These are phyloP conservation scores for Eupithecia centaureata DNA, from an alignment of 2,888 invertebrate species.

Conservation along the genomic window DNA sequence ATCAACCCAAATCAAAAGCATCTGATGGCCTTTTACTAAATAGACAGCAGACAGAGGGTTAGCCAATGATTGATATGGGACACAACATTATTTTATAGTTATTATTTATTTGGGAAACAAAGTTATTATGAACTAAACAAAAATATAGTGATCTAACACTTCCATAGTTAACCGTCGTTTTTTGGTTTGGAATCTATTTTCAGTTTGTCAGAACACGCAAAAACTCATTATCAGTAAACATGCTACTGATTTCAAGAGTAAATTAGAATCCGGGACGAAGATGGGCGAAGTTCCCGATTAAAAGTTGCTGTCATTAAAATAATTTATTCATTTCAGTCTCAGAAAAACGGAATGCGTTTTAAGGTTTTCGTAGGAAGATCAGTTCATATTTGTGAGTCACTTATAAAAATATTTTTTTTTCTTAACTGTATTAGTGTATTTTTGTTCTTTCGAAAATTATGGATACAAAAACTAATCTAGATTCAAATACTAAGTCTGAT, in stretches of 20 bases:
- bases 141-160: too few species aligned
- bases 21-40: neutral
- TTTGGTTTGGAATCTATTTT: conserved; percentile 5
- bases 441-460: neutral
- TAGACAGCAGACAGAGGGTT: neutral
- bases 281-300: neutral
- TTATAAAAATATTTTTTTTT: neutral
- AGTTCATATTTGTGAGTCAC: neutral
- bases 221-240: conserved; percentile 2
- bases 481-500: too few species aligned
- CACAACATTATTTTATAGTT: too few species aligned
- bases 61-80: neutral
- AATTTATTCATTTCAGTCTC: conserved; percentile 13
- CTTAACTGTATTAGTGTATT: neutral
- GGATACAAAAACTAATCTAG: neutral
- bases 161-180: too few species aligned
- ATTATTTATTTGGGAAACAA: too few species aligned
- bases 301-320: conserved; percentile 15
- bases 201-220: conserved; percentile 2
- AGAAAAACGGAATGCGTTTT: conserved; percentile 4
- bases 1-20: neutral
- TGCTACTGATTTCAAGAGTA: conserved; percentile 7
- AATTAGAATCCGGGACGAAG: conserved; percentile 2
- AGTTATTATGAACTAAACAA: too few species aligned
- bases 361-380: neutral